Conservation (phyloP, 1,140 invertebrate genomes). For the Tigriopus japonicus region DNA sequence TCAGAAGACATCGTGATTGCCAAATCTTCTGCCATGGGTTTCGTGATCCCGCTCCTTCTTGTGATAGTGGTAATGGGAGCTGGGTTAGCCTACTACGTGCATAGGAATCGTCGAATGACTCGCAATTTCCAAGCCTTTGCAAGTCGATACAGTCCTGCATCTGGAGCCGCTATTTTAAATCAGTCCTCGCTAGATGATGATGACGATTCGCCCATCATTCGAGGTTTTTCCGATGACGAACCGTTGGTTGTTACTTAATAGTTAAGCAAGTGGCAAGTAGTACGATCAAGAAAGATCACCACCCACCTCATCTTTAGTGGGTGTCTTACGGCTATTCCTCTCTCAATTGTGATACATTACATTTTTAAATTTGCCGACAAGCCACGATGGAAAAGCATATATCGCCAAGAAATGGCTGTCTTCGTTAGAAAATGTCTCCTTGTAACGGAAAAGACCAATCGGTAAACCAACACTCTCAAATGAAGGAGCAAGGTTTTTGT, state of each 20-base stretch:
- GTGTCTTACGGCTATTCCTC: no score
- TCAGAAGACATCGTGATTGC: constrained; percentile 17
- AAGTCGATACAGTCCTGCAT: constrained; percentile 63
- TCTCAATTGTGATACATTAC: no score
- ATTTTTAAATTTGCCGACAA: no score
- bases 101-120: constrained; percentile 50
- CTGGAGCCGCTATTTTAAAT: constrained; percentile 59
- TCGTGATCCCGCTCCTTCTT: constrained; percentile 34
- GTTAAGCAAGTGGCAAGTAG: no score
- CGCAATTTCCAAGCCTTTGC: constrained; percentile 58
- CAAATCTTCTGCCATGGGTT: constrained; percentile 24
- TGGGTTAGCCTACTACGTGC: constrained; percentile 40
- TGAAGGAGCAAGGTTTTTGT: no score
- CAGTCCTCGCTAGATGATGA: constrained; percentile 36
- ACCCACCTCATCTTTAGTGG: no score
- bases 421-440: no score
- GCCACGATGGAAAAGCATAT: no score
- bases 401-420: no score
- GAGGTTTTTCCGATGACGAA: constrained; percentile 80
- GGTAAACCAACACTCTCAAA: no score
- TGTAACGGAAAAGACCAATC: no score
- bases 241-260: constrained; percentile 64
- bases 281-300: no score
- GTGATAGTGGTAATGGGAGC: constrained; percentile 33
- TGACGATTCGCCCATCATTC: constrained; percentile 65